Evolutionary conservation across 1,140 invertebrate species (phyloP).

Genomic region (Microplitis demolitor): DNA sequence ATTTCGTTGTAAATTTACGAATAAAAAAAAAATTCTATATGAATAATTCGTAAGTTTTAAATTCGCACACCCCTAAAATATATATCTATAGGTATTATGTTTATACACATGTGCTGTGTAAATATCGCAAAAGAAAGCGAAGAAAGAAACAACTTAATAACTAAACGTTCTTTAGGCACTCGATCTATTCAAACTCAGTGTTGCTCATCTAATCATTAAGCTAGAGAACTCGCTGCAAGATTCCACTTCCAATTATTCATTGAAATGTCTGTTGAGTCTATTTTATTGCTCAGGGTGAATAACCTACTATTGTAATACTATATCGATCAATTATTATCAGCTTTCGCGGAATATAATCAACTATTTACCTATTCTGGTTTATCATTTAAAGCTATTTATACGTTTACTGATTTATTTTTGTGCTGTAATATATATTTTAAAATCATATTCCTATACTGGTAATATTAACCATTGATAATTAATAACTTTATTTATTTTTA

Average conservation of each 20-base stretch:
- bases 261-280: background rate
- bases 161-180: background rate
- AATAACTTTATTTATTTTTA: slow-evolving; percentile 11
- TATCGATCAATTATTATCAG: slow-evolving; percentile 14
- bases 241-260: slow-evolving; percentile 11
- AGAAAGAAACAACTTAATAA: background rate
- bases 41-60: too few species aligned
- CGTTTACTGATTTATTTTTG: slow-evolving; percentile 3
- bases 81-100: too few species aligned
- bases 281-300: slow-evolving; percentile 6
- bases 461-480: background rate
- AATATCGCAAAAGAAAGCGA: background rate
- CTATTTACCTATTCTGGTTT: background rate
- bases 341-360: slow-evolving; percentile 18
- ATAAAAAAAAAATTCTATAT: too few species aligned
- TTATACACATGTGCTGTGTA: too few species aligned
- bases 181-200: background rate
- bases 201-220: slow-evolving; percentile 10
- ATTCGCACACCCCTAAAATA: too few species aligned
- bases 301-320: background rate
- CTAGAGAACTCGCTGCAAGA: background rate
- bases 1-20: too few species aligned
- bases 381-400: background rate
- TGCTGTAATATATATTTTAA: background rate
- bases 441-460: too few species aligned